Evolutionary conservation across 37 sponge, comb jelly and placozoan genomes (phyloP).

Genomic region (Diacarnus erythraeanus): DNA sequence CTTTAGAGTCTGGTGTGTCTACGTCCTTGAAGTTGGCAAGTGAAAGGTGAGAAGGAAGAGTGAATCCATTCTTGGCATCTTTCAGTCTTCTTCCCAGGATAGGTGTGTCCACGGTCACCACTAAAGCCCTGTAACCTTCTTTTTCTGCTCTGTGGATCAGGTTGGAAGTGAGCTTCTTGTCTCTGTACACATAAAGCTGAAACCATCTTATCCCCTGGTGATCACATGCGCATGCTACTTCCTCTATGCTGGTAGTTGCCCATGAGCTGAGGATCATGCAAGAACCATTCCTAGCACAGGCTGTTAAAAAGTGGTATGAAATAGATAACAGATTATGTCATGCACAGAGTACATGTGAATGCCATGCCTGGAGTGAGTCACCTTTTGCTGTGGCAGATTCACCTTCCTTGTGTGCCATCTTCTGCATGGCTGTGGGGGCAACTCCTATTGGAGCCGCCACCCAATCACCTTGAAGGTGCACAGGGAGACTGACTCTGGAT

Average conservation of each 20-base stretch:
- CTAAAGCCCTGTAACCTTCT: conserved; percentile 84
- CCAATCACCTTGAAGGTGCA: conserved; percentile 58
- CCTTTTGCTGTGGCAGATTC: conserved; percentile 89
- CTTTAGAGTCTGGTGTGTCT: neutral
- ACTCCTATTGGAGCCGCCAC: conserved; percentile 81
- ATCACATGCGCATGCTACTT: conserved; percentile 58
- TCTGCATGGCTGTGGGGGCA: conserved; percentile 90
- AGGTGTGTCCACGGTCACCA: conserved; percentile 81
- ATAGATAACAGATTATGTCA: neutral
- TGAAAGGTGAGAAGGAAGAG: conserved; percentile 64
- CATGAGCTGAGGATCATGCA: conserved; percentile 86
- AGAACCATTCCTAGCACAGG: conserved; percentile 37
- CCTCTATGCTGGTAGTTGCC: conserved; percentile 73
- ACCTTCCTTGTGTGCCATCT: conserved; percentile 87
- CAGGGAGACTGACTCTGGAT: conserved; percentile 35
- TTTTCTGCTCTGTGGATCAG: conserved; percentile 69
- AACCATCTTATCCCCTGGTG: conserved; percentile 72
- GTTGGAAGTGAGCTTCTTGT: conserved; percentile 44
- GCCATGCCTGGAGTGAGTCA: neutral
- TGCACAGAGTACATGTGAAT: no score
- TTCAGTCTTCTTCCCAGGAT: conserved; percentile 56
- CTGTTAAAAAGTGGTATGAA: conserved; percentile 10
- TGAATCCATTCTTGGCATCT: conserved; percentile 56
- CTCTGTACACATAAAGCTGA: conserved; percentile 78
- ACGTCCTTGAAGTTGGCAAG: conserved; percentile 66